Conservation (phyloP, 2,888 invertebrate species). For the Cecidostiba fungosa region DNA sequence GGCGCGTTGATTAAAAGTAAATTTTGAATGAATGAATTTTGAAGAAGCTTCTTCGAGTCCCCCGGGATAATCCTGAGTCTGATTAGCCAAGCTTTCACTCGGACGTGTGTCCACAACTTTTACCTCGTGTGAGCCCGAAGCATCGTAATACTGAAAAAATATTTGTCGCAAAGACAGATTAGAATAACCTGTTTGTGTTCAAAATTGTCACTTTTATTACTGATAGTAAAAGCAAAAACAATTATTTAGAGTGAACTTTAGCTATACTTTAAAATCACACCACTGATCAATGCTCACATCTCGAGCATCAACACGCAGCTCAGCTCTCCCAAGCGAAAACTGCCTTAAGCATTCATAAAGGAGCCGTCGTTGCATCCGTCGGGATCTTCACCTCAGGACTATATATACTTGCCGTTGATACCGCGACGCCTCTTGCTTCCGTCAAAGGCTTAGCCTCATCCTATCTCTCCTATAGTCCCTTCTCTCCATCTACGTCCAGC, state of each 20-base stretch:
- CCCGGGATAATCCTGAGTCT: not conserved
- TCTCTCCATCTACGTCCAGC: constrained; percentile 2
- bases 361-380: not conserved
- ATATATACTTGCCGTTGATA: not conserved
- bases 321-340: not conserved
- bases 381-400: not conserved
- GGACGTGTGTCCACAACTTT: not conserved
- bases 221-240: no score
- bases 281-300: no score
- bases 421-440: not conserved
- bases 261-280: no score
- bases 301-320: not conserved
- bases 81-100: not conserved
- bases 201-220: no score
- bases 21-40: constrained; percentile 16
- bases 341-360: not conserved
- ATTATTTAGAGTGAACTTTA: no score
- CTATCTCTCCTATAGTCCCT: not conserved
- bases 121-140: not conserved
- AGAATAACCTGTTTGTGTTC: no score
- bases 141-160: not conserved
- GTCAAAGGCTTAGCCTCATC: constrained; percentile 6
- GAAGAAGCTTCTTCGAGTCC: not conserved
- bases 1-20: constrained; percentile 9
- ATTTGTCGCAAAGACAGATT: not conserved